These are phyloP conservation scores for Carapus acus DNA, from an alignment of 2,797 vertebrate species.

Conservation along the genomic window DNA sequence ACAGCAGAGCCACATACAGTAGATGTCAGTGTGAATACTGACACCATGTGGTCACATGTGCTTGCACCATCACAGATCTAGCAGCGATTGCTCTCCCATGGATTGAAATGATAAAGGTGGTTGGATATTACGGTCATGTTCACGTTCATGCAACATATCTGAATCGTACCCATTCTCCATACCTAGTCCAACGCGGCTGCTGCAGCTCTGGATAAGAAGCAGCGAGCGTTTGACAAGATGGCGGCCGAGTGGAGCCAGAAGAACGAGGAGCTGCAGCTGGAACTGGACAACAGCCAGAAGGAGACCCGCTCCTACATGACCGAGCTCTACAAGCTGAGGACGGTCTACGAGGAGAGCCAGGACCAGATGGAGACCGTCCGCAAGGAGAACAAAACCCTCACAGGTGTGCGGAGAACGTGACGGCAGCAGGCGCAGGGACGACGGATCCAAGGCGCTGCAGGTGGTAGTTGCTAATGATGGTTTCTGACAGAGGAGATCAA, in stretches of 20 bases:
- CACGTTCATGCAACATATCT: no score
- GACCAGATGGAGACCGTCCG: conserved; percentile 65
- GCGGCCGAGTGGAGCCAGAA: conserved; percentile 71
- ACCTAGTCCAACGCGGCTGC: conserved; percentile 70
- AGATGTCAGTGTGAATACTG: no score
- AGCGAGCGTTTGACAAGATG: conserved; percentile 71
- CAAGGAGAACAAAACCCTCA: conserved; percentile 47
- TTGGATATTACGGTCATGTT: no score
- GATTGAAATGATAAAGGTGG: no score
- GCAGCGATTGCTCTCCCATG: no score
- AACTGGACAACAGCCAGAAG: conserved; percentile 71
- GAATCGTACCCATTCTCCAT: no score
- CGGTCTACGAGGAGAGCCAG: conserved; percentile 60
- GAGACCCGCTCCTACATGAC: conserved; percentile 68
- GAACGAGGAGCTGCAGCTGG: conserved; percentile 68
- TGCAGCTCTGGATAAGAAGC: conserved; percentile 74
- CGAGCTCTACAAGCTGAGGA: conserved; percentile 74
- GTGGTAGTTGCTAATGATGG: no score
- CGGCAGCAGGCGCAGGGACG: no score
- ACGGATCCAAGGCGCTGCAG: no score
- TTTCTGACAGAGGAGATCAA: conserved; percentile 71
- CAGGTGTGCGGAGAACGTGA: conserved; percentile 22
- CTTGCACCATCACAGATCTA: no score
- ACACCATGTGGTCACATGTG: no score
- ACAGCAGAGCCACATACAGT: no score